Evolutionary conservation across 2,888 invertebrate species (phyloP), one percentile per base, ranked within the genome.

Genomic region (Melieria crassipennis): DNA sequence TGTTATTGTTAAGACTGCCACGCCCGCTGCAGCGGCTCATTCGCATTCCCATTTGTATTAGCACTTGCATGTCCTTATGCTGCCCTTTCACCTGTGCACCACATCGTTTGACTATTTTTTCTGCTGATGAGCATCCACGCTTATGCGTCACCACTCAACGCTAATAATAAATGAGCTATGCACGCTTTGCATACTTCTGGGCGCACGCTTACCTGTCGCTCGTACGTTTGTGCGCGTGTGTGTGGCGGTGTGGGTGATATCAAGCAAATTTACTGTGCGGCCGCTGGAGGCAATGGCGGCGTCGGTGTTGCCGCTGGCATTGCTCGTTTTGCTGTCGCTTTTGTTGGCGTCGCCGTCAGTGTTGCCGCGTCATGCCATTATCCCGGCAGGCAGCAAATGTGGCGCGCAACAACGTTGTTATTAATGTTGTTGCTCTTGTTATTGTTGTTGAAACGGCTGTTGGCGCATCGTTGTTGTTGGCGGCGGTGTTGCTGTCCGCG

Each of bases 61-160:
- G 30, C 30, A 30, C 1, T 30, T 30, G 30, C 30, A 30, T 2
- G 30, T 2, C 2, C 30, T 30, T 30, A 1, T 30, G 30, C 3
- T 30, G 30, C 30, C 30, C 30, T 30, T 30, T 2, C 30, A 30
- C 30, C 30, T 30, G 30, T 30, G 30, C 30, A 30, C 30, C 30
- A 30, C 30, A 30, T 30, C 1, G 2, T 30, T 30, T 30, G 30
- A 30, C 30, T 30, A 30, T 3, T 30, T 30, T 30, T 2, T 52
- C 43, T 13, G 45, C 50, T 65, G 13, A 65, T 55, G 64, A 55
- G 64, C 64, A 43, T 30, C 30, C 30, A 30, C 30, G 30, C 30
- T 30, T 30, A 30, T 30, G 30, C 30, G 30, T n/a, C n/a, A n/a
- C 30, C 30, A 30, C 30, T 30, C 30, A 30, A 30, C 30, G 30